Base-by-base conservation (phyloP, 92 coral and sea anemone genomes). In the Bergia puertoricense region DNA sequence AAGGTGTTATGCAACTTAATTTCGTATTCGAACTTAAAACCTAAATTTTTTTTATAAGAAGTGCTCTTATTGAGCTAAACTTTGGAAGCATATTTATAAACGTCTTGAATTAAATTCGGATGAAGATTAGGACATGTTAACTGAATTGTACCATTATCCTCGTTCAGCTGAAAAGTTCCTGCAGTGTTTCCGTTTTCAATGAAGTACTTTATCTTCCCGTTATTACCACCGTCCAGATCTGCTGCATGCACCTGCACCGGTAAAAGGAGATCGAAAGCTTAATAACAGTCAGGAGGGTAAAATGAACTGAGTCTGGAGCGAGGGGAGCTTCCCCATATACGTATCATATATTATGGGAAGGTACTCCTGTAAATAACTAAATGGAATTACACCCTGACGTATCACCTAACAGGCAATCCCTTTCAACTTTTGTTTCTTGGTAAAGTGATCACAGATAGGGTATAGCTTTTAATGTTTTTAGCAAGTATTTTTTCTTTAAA, bases 161-260 rank as follows among this genome's bases (percentile, higher is more conserved):
- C 30, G 69, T 92, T 82, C 38, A 93, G 85, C 9, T 62, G 20
- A 56, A 95, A 95, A 30, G 92, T 88, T 57, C 77, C 74, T 8
- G 81, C 92, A 15, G 83, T 80, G 89, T 93, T 89, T 66, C 98
- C 98, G 6, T 65, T 84, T 41, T 23, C 54, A 54, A 95, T 93
- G 81, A 30, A 39, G 74, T 91, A 95, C 44, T 91, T 74, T 57
- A 95, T 86, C 13, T 82, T 42, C 9, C 92, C 96, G 85, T 97
- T 97, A 41, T 62, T 56, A 23, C 96, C 97, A 67, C 94, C 89
- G 74, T 97, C 99, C 62, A 76, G 86, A 89, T 97, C 99, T 54
- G 92, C 93, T 11, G 99, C 97, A 30, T 88, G 43, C 23, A 97
- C 93, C 94, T 94, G 85, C 41, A 81, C 36, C 18, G 11, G 76